A percentile compares a stretch with the other conserved stretches of the same genome.
Conservation (phyloP, 2,797 vertebrate species). For the Hyperoplus lanceolatus region DNA sequence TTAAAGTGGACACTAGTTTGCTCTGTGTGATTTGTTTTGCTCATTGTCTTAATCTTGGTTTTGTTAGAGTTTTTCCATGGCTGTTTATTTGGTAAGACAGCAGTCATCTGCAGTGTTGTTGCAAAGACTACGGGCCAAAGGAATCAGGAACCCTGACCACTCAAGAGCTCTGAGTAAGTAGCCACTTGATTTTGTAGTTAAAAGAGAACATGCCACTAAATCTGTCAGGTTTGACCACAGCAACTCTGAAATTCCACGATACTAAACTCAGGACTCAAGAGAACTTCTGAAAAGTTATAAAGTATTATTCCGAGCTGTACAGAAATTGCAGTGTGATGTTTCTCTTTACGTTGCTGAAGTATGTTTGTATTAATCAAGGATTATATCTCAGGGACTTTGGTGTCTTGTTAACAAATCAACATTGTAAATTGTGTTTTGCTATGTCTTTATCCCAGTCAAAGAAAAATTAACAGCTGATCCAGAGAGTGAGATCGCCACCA, state of each 20-base stretch:
- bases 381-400: not conserved
- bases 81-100: slow-evolving; percentile 98
- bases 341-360: slow-evolving; percentile 3
- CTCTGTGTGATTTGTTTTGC: slow-evolving; percentile 3
- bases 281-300: not conserved
- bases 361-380: not conserved
- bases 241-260: not conserved
- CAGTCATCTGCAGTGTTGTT: slow-evolving; percentile 95
- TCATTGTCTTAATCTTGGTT: slow-evolving; percentile 20
- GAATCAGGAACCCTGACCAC: slow-evolving; percentile 98
- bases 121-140: slow-evolving; percentile 97
- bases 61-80: slow-evolving; percentile 97
- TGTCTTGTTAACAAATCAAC: not conserved
- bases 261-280: not conserved
- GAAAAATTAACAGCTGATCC: slow-evolving; percentile 98
- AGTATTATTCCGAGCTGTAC: not conserved
- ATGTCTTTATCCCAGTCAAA: slow-evolving; percentile 89
- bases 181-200: not conserved
- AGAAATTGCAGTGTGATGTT: not conserved
- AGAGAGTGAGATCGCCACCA: slow-evolving; percentile 98
- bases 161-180: slow-evolving; percentile 97
- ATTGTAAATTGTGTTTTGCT: not conserved
- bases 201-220: not conserved
- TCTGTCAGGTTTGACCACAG: not conserved
- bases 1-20: not conserved